Base-by-base conservation (phyloP, 1,140 invertebrate genomes). In the Cydia splendana region DNA sequence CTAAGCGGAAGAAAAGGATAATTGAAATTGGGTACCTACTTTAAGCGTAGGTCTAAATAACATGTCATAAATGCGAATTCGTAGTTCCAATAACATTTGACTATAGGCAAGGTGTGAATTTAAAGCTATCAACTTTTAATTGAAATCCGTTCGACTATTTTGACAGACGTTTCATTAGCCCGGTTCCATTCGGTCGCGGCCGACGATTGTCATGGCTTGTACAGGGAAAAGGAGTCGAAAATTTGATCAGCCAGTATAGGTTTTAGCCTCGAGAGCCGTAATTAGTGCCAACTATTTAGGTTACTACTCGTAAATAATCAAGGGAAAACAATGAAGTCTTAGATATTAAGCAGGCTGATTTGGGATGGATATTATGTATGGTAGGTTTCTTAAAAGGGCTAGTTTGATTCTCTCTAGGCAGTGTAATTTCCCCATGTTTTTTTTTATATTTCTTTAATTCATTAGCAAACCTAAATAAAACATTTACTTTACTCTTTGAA, bases 151-250 rank as follows among this genome's bases (percentile, higher is more conserved):
- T 82, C 79, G 74, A 78, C 76, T 34, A 78, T 83, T 85, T 84
- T 90, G 88, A 91, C 87, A 89, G 89, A 91, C 89, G 80, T 91
- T 91, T 90, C 86, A 91, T 91, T 91, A 91, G 87, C 89, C 87
- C 81, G 83, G 79, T 88, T 86, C 78, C 82, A 82, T 83, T 85
- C 78, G 80, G 74, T 18, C n/a, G 67, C n/a, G 67, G 34, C 30
- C 15, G 30, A 18, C 5, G 6, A 53, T 53, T 53, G 67, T 34
- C 13, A 38, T 67, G 15, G 28, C 62, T 65, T 34, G 57, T 20
- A 24, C 2, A 20, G 57, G 18, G 57, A 10, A 24, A 24, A 6
- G 9, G 57, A 62, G 57, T 20, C 57, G 20, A 20, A 24, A n/a
- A 62, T 24, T 24, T 62, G 1, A 5, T 62, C 20, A 24, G 9